A percentile compares a stretch with the other conserved stretches of the same genome.
Conservation (phyloP, 2,113 vertebrate genomes). For the Chaenocephalus aceratus region DNA sequence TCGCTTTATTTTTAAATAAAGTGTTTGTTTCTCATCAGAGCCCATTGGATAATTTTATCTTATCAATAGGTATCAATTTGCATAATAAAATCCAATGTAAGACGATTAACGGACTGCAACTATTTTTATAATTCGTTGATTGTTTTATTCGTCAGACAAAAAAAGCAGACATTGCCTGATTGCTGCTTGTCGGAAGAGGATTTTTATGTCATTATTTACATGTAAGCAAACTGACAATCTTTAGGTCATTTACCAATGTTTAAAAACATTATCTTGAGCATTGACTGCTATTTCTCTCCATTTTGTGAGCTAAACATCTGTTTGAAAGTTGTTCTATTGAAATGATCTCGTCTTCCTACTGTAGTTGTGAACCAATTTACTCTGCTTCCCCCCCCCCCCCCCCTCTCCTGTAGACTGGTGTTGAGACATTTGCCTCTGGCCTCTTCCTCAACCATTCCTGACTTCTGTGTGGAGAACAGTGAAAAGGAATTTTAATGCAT, state of each 20-base stretch:
- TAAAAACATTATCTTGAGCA: not conserved
- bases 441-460: conserved; percentile 45
- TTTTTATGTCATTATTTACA: not conserved
- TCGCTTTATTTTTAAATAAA: not conserved
- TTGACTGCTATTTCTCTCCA: not conserved
- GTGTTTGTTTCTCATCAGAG: not conserved
- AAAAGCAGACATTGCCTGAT: not conserved
- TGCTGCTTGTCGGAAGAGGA: not conserved
- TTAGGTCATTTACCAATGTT: not conserved
- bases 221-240: not conserved
- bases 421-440: conserved; percentile 15
- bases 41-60: no score
- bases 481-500: conserved; percentile 80
- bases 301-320: not conserved
- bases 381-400: not conserved
- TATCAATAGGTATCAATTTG: not conserved
- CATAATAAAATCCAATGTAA: not conserved
- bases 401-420: conserved; percentile 55
- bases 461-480: conserved; percentile 49
- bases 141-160: not conserved
- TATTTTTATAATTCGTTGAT: not conserved
- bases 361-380: not conserved
- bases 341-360: not conserved
- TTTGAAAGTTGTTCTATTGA: no score
- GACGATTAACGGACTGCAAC: not conserved